Evolutionary conservation across 2,113 vertebrate species (phyloP).

Genomic region (Leptocoma aspasia): DNA sequence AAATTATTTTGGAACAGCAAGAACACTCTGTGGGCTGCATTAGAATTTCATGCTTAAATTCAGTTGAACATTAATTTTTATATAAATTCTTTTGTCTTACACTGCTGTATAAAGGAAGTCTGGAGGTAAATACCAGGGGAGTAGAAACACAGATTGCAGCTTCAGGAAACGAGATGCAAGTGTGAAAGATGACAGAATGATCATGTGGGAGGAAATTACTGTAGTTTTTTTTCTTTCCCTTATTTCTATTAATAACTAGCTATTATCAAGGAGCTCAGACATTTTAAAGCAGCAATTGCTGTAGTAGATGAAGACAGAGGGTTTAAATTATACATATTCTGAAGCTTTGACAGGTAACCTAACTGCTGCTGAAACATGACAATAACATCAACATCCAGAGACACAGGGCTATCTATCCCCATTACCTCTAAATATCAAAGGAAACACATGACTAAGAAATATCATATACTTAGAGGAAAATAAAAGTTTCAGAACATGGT

Average conservation of each 20-base stretch:
- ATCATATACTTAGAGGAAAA: not conserved
- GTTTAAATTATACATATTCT: slow-evolving; percentile 5
- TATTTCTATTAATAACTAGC: slow-evolving; percentile 38
- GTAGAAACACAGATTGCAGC: slow-evolving; percentile 31
- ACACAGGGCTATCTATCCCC: not conserved
- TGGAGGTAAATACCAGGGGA: slow-evolving; percentile 30
- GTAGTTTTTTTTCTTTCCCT: slow-evolving; percentile 8
- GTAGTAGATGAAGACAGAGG: not conserved
- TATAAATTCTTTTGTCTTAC: slow-evolving; percentile 39
- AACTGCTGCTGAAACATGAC: not conserved
- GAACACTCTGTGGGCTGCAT: slow-evolving; percentile 27
- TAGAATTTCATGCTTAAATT: slow-evolving; percentile 70
- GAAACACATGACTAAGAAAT: not conserved
- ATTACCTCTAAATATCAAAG: not conserved
- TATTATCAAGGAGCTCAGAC: not conserved
- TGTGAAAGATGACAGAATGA: slow-evolving; percentile 45
- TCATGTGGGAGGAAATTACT: slow-evolving; percentile 40
- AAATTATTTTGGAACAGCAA: slow-evolving; percentile 54
- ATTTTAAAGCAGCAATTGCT: slow-evolving; percentile 19
- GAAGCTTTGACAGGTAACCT: not conserved
- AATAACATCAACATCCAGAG: not conserved
- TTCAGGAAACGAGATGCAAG: slow-evolving; percentile 47
- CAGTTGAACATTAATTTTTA: slow-evolving; percentile 60
- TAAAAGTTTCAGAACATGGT: not conserved
- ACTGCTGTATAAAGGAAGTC: not conserved